Evolutionary conservation across 2,113 vertebrate species (phyloP), one percentile per base, ranked within the genome.

Genomic region (Cavia aperea): DNA sequence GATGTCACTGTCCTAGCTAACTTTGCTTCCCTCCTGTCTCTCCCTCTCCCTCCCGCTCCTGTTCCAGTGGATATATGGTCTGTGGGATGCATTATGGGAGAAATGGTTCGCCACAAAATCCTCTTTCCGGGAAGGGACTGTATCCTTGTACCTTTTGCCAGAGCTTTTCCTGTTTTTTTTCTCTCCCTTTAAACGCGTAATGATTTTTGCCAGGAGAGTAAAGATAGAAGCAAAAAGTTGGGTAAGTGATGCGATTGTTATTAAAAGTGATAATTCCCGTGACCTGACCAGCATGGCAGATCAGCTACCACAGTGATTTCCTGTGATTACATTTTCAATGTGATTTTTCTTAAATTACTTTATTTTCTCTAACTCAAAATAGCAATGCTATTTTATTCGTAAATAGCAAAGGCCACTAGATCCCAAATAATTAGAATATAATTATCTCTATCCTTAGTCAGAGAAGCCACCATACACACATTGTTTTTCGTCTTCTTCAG

Each of bases 101-200:
- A 99, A 99, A 99, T 99, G 99, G 99, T 99, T 97, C 98, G 99
- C 98, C 99, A 99, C 99, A 99, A 99, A 99, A 99, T 99, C 98
- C 99, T 99, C 98, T 99, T 99, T 98, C 99, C 99, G 87, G 99
- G 99, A 97, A 99, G 99, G 98, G 99, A 99, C 98, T 99, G 99
- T 99, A 99, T 99, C 99, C 99, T 99, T 99, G 97, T 96, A 96
- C 97, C 86, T 92, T 95, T 95, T 96, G 94, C 94, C 96, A 97
- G 97, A 97, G 97, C 94, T 97, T 97, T 96, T 96, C 96, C 94
- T 97, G 96, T 94, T 97, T 97, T 97, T 97, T 97, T 93, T 94
- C 46, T 95, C 78, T 95, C 88, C 94, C 88, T 96, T 95, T 97
- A 97, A 94, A 96, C 89, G 94, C 88, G 7, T 88, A 97, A 94